Evolutionary conservation across 2,113 vertebrate genomes (phyloP).

Genomic region (Crotalus horridus): DNA sequence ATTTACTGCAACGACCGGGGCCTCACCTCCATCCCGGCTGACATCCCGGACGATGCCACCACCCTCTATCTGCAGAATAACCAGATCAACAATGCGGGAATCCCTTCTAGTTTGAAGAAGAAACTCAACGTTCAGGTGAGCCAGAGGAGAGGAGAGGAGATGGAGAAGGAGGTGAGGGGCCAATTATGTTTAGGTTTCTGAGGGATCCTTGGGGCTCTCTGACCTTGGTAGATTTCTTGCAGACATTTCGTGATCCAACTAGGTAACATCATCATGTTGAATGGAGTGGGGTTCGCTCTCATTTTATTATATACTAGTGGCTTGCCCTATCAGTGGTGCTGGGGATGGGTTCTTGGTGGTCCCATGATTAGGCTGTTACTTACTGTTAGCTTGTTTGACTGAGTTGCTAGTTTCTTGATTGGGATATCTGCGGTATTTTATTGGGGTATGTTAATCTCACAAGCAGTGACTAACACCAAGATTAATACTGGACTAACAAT

Average conservation of each 20-base stretch:
- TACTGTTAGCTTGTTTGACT: background rate
- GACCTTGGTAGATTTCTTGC: background rate
- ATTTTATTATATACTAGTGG: background rate
- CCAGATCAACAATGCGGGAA: constrained; percentile 86
- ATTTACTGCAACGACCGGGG: constrained; percentile 96
- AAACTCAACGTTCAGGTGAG: constrained; percentile 69
- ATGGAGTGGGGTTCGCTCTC: background rate
- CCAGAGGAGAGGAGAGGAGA: background rate
- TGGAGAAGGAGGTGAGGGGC: background rate
- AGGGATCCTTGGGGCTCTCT: background rate
- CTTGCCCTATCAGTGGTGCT: background rate
- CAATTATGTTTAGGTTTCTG: background rate
- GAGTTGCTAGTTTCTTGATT: background rate
- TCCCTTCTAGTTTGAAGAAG: constrained; percentile 78
- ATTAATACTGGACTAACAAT: background rate
- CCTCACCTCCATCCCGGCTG: constrained; percentile 82
- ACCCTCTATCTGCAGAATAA: constrained; percentile 97
- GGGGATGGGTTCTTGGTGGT: too few relatives aligned
- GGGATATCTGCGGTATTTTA: background rate
- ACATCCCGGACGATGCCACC: constrained; percentile 80
- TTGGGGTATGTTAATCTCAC: background rate
- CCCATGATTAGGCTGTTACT: background rate
- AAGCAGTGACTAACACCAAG: background rate
- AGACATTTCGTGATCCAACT: background rate
- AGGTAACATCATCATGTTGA: background rate